phyloP scores from a whole-genome alignment of 2,797 vertebrate species.

The Poliocrania exsul region DNA sequence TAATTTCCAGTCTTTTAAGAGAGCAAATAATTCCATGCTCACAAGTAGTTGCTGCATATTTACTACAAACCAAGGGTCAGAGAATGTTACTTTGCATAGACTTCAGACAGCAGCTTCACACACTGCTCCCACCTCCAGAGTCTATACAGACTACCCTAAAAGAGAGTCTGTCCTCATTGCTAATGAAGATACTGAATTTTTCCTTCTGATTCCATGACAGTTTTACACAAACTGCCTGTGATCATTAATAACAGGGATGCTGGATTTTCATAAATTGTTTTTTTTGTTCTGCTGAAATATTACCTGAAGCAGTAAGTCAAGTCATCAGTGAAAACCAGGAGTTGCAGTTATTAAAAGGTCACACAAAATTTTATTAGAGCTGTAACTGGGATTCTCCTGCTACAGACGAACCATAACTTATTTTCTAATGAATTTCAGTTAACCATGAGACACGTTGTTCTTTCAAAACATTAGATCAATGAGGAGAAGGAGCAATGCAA shows the following conservation, averaged over 20 bases:
- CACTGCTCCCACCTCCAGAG: not conserved
- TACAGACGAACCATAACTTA: not conserved
- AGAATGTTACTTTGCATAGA: not conserved
- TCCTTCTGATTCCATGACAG: not conserved
- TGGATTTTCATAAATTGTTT: not conserved
- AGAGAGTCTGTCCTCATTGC: not conserved
- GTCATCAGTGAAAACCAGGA: not conserved
- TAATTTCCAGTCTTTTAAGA: not conserved
- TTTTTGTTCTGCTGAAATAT: not conserved
- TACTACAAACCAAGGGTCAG: not conserved
- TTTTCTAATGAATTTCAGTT: not conserved
- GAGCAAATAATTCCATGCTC: not conserved
- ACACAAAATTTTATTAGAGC: not conserved
- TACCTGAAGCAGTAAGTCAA: not conserved
- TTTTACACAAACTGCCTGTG: not conserved
- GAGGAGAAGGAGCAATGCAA: not conserved
- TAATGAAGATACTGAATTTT: not conserved
- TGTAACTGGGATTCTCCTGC: not conserved
- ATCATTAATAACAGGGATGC: not conserved
- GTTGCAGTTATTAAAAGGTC: not conserved
- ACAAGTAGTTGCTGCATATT: not conserved
- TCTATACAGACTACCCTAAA: not conserved
- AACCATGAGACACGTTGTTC: not conserved
- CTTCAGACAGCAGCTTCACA: conserved; percentile 12
- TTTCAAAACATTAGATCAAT: not conserved